These are phyloP conservation scores for Spheniscus mendiculus DNA, from an alignment of 2,113 vertebrate species.

Conservation along the genomic window DNA sequence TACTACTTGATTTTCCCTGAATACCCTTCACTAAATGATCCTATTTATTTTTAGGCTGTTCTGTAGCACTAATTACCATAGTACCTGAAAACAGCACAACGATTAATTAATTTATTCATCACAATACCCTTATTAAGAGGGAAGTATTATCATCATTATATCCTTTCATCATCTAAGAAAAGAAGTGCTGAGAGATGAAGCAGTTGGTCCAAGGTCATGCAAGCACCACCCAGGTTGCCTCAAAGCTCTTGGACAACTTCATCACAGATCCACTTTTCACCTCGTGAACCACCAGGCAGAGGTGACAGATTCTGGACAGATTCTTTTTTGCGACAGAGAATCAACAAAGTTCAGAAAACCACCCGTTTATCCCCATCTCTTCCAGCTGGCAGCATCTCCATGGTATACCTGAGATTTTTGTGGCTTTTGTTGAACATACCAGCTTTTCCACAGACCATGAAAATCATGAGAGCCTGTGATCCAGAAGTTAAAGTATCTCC, in stretches of 20 bases:
- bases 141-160: constrained; percentile 2
- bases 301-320: background rate
- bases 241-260: background rate
- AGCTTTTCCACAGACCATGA: background rate
- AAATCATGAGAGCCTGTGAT: background rate
- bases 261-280: background rate
- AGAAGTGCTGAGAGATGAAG: background rate
- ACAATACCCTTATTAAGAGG: constrained; percentile 35
- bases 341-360: background rate
- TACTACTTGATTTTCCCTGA: constrained; percentile 5
- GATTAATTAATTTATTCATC: constrained; percentile 55
- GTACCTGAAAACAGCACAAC: constrained; percentile 43
- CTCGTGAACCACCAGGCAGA: background rate
- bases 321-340: background rate
- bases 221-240: background rate
- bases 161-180: constrained; percentile 20
- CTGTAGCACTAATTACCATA: constrained; percentile 57
- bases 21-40: constrained; percentile 27
- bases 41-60: constrained; percentile 51
- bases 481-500: background rate
- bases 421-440: background rate
- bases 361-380: background rate
- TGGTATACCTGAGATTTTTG: background rate
- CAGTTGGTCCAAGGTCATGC: constrained; percentile 4
- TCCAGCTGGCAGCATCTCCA: background rate